Percentiles rank a stretch among this genome's conserved stretches.
These are phyloP conservation scores for Astyanax mexicanus DNA, from an alignment of 2,797 vertebrate species.

Conservation along the genomic window DNA sequence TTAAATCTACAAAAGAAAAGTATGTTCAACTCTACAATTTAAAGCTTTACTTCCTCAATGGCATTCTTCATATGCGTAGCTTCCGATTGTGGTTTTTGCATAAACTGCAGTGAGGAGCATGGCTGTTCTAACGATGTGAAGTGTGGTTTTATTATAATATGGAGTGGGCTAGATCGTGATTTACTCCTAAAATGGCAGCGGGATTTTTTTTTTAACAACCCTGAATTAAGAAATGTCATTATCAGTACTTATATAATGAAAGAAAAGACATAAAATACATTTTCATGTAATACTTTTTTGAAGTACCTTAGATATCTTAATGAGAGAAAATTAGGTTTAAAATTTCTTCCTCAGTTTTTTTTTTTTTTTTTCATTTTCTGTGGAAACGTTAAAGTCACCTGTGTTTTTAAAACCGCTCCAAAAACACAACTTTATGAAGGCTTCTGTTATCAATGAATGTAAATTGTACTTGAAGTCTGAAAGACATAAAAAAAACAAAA, in stretches of 20 bases:
- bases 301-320: slow-evolving; percentile 32
- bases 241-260: slow-evolving; percentile 24
- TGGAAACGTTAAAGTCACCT: slow-evolving; percentile 28
- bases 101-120: slow-evolving; percentile 15
- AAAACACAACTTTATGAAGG: slow-evolving; percentile 46
- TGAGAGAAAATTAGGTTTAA: slow-evolving; percentile 35
- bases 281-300: slow-evolving; percentile 3
- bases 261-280: slow-evolving; percentile 18
- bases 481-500: slow-evolving; percentile 24
- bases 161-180: neutral
- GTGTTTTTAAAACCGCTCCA: slow-evolving; percentile 27
- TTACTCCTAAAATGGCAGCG: slow-evolving; percentile 39
- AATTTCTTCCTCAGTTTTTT: slow-evolving; percentile 29
- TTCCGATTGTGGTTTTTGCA: slow-evolving; percentile 20
- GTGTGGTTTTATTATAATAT: slow-evolving; percentile 15
- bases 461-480: slow-evolving; percentile 68
- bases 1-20: slow-evolving; percentile 72
- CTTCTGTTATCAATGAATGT: slow-evolving; percentile 62
- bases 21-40: slow-evolving; percentile 69
- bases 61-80: slow-evolving; percentile 38
- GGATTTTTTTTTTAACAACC: slow-evolving; percentile 25
- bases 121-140: slow-evolving; percentile 15
- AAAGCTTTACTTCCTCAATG: slow-evolving; percentile 72
- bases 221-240: slow-evolving; percentile 49
- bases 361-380: slow-evolving; percentile 1